These are phyloP conservation scores for Helogale parvula DNA, from an alignment of 2,113 vertebrate genomes.

Conservation along the genomic window DNA sequence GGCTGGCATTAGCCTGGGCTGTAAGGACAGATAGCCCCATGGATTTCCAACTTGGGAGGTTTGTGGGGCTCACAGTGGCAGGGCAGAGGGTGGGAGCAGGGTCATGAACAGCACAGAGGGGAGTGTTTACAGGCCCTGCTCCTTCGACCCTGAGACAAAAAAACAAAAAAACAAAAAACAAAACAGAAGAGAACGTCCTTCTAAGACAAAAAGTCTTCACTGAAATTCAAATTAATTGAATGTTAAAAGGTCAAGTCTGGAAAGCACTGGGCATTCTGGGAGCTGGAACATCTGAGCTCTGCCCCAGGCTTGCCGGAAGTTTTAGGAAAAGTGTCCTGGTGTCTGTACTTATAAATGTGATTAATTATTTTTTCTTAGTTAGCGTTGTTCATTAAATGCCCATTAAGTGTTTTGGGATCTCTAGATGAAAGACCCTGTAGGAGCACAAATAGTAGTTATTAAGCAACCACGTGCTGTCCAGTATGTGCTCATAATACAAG, in stretches of 20 bases:
- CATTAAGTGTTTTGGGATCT: neutral
- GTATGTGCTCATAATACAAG: neutral
- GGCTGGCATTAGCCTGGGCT: neutral
- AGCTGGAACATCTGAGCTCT: neutral
- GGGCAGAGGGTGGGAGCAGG: neutral
- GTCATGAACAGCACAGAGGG: fast-evolving
- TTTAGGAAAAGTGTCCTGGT: neutral
- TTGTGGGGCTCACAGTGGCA: neutral
- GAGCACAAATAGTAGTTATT: neutral
- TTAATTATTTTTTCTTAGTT: neutral
- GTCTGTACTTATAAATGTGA: neutral
- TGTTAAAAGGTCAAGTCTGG: neutral
- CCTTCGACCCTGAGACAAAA: neutral
- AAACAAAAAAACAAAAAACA: no score
- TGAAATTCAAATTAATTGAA: neutral
- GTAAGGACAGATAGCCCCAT: neutral
- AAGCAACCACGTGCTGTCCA: neutral
- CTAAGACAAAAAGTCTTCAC: neutral
- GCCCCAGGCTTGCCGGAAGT: neutral
- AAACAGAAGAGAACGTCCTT: neutral
- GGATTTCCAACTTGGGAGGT: neutral
- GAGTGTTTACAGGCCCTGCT: neutral
- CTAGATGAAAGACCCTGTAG: neutral
- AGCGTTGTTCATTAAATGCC: neutral
- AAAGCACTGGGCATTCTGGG: neutral